Evolutionary conservation across 2,113 vertebrate genomes (phyloP).

Genomic region (Hipposideros armiger): DNA sequence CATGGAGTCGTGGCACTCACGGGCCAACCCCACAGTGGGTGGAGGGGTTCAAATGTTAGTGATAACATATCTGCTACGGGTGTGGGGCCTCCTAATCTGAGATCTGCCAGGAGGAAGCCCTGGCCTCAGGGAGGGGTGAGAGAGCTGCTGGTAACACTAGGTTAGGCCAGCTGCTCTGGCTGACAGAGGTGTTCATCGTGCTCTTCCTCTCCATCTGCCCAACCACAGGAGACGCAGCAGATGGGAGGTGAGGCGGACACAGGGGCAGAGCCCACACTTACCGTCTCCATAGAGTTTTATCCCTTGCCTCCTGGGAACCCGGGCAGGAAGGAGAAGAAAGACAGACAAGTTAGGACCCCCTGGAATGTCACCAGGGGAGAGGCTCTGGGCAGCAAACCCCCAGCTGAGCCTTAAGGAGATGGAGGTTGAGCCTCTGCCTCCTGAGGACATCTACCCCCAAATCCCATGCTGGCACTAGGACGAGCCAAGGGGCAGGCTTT

Average conservation of each 20-base stretch:
- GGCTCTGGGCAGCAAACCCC: not conserved
- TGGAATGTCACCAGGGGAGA: not conserved
- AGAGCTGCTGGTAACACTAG: too few species aligned
- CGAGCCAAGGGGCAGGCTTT: not conserved
- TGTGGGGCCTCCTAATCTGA: not conserved
- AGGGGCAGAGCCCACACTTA: conserved; percentile 18
- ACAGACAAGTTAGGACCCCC: conserved; percentile 52
- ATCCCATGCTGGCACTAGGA: not conserved
- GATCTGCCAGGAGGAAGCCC: not conserved
- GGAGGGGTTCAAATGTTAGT: not conserved
- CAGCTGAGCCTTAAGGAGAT: not conserved
- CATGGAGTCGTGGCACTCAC: not conserved
- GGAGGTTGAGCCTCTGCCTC: not conserved
- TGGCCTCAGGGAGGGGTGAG: not conserved
- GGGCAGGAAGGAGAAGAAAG: conserved; percentile 64
- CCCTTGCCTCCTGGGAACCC: conserved; percentile 71
- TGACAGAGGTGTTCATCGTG: accelerated
- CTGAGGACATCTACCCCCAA: not conserved
- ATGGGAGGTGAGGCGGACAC: not conserved
- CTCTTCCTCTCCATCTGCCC: not conserved
- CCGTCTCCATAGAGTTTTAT: conserved; percentile 74
- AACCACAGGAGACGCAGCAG: not conserved
- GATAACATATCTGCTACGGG: not conserved
- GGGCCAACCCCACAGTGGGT: accelerated
- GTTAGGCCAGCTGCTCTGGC: not conserved